phyloP scores from a whole-genome alignment of 2,888 invertebrate species.

The Coelogynopora nodosa region DNA sequence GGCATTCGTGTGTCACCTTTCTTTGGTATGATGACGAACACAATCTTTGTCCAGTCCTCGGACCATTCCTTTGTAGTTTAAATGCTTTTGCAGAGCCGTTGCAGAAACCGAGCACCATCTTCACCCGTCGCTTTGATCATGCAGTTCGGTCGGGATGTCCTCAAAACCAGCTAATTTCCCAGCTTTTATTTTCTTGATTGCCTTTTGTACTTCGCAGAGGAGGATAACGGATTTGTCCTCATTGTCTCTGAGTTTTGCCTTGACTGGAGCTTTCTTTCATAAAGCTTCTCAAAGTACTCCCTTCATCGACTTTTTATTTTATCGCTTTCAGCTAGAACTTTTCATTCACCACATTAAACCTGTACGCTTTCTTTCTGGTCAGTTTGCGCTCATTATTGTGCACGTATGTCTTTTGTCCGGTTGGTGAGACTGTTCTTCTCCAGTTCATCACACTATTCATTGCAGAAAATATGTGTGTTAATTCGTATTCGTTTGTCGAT shows the following conservation, averaged over 20 bases:
- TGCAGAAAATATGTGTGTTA: neutral
- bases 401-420: neutral
- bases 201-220: no score
- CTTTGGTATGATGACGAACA: constrained; percentile 34
- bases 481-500: constrained; percentile 19
- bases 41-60: neutral
- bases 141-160: constrained; percentile 26
- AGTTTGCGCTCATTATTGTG: neutral
- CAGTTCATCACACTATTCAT: constrained; percentile 13
- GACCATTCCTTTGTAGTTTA: constrained; percentile 7
- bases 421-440: neutral
- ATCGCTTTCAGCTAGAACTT: constrained; percentile 6
- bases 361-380: neutral
- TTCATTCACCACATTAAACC: constrained; percentile 1
- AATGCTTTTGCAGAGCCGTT: neutral
- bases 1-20: constrained; percentile 2
- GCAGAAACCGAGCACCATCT: neutral
- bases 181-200: no score
- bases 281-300: constrained; percentile 24
- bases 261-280: constrained; percentile 11
- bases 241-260: neutral
- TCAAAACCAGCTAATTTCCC: no score
- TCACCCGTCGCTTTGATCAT: neutral
- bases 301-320: constrained; percentile 22
- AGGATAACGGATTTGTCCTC: no score